Conservation (phyloP, 1,140 invertebrate genomes). For the Eumeta japonica region DNA sequence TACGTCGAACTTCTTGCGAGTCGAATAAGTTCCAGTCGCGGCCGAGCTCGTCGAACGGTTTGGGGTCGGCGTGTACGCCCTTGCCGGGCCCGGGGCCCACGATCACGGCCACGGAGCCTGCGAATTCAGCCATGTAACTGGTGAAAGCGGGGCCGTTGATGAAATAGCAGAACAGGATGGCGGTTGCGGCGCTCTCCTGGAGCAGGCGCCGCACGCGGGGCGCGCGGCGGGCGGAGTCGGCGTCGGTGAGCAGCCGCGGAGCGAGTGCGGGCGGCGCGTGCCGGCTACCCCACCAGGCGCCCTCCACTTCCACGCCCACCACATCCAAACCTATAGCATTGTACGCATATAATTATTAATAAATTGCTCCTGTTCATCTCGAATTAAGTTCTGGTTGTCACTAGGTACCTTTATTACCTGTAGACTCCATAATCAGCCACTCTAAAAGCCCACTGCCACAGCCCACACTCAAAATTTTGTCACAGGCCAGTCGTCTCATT, state of each 20-base stretch:
- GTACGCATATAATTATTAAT: background rate
- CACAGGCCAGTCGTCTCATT: slow-evolving; percentile 24
- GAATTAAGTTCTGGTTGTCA: background rate
- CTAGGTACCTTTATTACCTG: slow-evolving; percentile 25
- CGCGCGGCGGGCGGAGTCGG: too few species aligned
- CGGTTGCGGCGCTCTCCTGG: slow-evolving; percentile 33
- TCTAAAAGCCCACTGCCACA: slow-evolving; percentile 53
- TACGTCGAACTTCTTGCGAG: slow-evolving; percentile 40
- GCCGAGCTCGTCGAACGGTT: slow-evolving; percentile 62
- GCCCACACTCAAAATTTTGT: slow-evolving; percentile 43
- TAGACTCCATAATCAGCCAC: slow-evolving; percentile 47
- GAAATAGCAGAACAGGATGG: slow-evolving; percentile 75
- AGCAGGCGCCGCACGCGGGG: too few species aligned
- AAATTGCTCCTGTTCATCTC: background rate
- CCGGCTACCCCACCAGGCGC: slow-evolving; percentile 52
- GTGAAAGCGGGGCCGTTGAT: slow-evolving; percentile 67
- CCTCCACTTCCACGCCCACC: slow-evolving; percentile 48
- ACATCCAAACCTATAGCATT: slow-evolving; percentile 43
- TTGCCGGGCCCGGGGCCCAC: slow-evolving; percentile 67
- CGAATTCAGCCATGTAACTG: slow-evolving; percentile 63
- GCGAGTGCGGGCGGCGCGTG: slow-evolving; percentile 53
- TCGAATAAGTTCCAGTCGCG: slow-evolving; percentile 31
- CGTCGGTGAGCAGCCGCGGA: slow-evolving; percentile 36
- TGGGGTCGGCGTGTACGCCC: slow-evolving; percentile 66
- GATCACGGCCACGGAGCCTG: slow-evolving; percentile 64